Base-by-base conservation (phyloP, 2,888 invertebrate species). In the Pterostichus niger region DNA sequence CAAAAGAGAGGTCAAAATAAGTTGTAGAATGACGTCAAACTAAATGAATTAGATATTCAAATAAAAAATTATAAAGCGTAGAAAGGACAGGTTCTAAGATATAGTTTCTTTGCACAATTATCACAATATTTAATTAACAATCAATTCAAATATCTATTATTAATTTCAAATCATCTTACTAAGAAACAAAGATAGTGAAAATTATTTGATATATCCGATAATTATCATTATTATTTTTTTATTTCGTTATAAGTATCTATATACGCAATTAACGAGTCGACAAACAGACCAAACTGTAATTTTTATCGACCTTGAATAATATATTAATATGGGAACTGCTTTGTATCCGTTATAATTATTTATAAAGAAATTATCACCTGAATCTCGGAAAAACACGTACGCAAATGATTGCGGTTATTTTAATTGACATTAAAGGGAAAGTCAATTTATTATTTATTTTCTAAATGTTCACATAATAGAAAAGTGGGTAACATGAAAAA, bases 261-360 rank as follows among this genome's bases (percentile, higher is more conserved):
- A n/a, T 17, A 17, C 56, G 61, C 73, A 73, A 49, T 73, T 73
- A 49, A 49, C 10, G 35, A 40, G 33, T 64, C 64, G 33, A 64
- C 33, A 35, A 10, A 7, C 40, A 9, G 24, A 40, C 13, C 35
- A 7, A 24, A 64, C 11, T 35, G 49, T 49, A 33, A 64, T 64
- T 75, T 59, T 31, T 73, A 46, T 13, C 15, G 52, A 46, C 75
- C 75, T 75, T 75, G 75, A 49, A n/a, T 31, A 24, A 13, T 64
- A 75, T 64, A 64, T 75, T 75, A 17, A 75, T 49, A 33, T 75
- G 75, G 52, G 46, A 75, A 75, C 49, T 49, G 17, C 49, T n/a
- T 64, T 64, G 13, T 40, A 33, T 64, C 64, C 64, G 35, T 64
- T 64, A 59, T 24, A 64, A 33, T 64, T 64, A 64, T 64, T 17